Percentiles rank a stretch among this genome's conserved stretches.
Evolutionary conservation across 2,888 invertebrate genomes (phyloP).

Genomic region (Lasioglossum oenotherae): DNA sequence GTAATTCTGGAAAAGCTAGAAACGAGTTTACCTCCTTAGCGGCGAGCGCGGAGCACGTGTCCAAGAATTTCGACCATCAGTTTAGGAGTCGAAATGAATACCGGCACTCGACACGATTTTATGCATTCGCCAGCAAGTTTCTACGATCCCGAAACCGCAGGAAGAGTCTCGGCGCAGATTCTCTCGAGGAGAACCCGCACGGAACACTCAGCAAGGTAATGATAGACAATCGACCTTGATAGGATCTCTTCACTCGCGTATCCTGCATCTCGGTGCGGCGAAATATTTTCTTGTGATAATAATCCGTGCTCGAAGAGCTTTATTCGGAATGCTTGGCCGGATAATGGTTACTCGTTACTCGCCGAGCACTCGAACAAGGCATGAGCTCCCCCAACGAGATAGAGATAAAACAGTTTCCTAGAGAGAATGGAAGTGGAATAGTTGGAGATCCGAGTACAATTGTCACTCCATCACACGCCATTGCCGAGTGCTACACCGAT

Average conservation of each 20-base stretch:
- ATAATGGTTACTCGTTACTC: constrained; percentile 18
- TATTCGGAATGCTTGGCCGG: constrained; percentile 10
- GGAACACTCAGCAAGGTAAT: neutral
- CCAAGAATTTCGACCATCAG: constrained; percentile 35
- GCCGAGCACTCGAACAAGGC: neutral
- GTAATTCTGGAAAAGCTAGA: no score
- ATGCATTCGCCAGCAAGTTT: constrained; percentile 27
- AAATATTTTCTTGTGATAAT: constrained; percentile 9
- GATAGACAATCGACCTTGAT: constrained; percentile 13
- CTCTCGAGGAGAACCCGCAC: neutral
- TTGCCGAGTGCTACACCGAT: constrained; percentile 4
- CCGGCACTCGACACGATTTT: constrained; percentile 36
- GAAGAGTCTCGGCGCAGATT: constrained; percentile 15
- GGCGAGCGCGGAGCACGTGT: constrained; percentile 16
- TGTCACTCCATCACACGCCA: constrained; percentile 3
- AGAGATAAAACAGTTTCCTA: neutral
- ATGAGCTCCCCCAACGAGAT: neutral
- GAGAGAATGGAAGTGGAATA: constrained; percentile 11
- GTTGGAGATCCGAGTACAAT: neutral
- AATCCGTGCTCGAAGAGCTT: neutral
- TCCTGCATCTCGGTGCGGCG: neutral
- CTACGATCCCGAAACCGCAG: constrained; percentile 18
- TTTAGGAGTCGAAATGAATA: constrained; percentile 39
- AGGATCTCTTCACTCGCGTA: neutral
- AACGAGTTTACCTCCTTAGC: no score